phyloP scores from a whole-genome alignment of 2,888 invertebrate genomes.

The Luperina nickerlii region DNA sequence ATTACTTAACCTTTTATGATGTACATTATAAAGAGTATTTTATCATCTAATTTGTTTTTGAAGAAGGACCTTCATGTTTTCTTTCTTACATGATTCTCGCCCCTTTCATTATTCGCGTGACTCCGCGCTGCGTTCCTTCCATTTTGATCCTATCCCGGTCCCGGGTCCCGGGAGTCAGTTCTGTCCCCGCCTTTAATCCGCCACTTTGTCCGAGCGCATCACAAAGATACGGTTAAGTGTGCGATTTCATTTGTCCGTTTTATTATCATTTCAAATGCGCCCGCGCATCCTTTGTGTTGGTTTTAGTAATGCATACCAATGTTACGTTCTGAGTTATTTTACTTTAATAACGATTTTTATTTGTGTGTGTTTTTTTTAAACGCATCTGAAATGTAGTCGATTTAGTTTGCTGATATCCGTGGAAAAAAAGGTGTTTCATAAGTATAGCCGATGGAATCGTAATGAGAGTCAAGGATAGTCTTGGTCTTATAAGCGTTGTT shows the following conservation, averaged over 20 bases:
- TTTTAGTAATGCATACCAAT: slow-evolving; percentile 61
- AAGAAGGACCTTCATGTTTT: too few relatives aligned
- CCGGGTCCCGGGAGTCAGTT: not conserved
- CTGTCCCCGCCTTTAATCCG: slow-evolving; percentile 66
- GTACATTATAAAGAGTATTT: too few relatives aligned
- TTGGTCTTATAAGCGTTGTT: too few relatives aligned
- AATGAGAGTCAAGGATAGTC: not conserved
- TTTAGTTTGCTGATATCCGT: slow-evolving; percentile 7
- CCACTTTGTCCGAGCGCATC: slow-evolving; percentile 74
- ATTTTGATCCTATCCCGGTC: not conserved
- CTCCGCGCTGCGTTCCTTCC: too few relatives aligned
- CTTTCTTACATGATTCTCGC: too few relatives aligned
- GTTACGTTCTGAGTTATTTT: slow-evolving; percentile 53
- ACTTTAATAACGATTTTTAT: slow-evolving; percentile 51
- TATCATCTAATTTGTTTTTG: too few relatives aligned
- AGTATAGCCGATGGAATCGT: not conserved
- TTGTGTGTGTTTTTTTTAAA: slow-evolving; percentile 9
- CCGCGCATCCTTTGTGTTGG: slow-evolving; percentile 63
- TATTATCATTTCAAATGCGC: slow-evolving; percentile 76
- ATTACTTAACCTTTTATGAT: too few relatives aligned
- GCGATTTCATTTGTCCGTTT: slow-evolving; percentile 81
- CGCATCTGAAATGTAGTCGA: slow-evolving; percentile 6
- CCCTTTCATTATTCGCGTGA: too few relatives aligned
- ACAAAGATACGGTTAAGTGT: slow-evolving; percentile 77
- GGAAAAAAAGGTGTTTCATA: not conserved